Base-by-base conservation (phyloP, 2,113 vertebrate species). In the Mellivora capensis region DNA sequence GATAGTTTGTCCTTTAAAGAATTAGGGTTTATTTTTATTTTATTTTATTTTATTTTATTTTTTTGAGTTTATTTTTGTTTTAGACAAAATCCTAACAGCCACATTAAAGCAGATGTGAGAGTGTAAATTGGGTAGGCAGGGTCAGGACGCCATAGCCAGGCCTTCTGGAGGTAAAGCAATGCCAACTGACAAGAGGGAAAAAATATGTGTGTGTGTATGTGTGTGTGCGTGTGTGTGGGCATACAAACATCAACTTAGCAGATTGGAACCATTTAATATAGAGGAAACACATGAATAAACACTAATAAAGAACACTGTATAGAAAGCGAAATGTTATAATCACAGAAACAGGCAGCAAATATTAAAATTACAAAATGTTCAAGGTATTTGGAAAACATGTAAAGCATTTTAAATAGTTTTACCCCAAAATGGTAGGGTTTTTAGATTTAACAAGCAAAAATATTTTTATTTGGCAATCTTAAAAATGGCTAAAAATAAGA, bases 311-410 rank as follows among this genome's bases (percentile, higher is more conserved):
- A 97, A 2, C 54, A 87, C 10, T 76, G 62, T 90, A 76, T 31
- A 76, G 82, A 84, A 96, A 91, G 52, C 23, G 67, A 27, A 52
- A 39, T 27, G 3, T 27, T 61, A 44, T 81, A 80, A 97, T 96
- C 93, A 64, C 47, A 85, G 93, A 80, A 85, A 74, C 74, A 47
- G 49, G 74, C 76, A 96, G 87, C 94, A 97, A 96, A 87, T 83
- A 87, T 81, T 71, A 87, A 71, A 87, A 84, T 76, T 69, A 84
- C 34, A 83, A 87, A 93, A 84, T 57, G 37, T 90, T 94, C 47
- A 57, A 83, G 64, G 7, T 74, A 79, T 69, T 49, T 93, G 44
- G 77, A 97, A 95, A 79, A 44, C 57, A 88, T 62, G 4, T 52
- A 86, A 94, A 92, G 71, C 42, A 88, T 94, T 96, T 90, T 71